phyloP scores from a whole-genome alignment of 2,113 vertebrate genomes.

The Cyanistes caeruleus region DNA sequence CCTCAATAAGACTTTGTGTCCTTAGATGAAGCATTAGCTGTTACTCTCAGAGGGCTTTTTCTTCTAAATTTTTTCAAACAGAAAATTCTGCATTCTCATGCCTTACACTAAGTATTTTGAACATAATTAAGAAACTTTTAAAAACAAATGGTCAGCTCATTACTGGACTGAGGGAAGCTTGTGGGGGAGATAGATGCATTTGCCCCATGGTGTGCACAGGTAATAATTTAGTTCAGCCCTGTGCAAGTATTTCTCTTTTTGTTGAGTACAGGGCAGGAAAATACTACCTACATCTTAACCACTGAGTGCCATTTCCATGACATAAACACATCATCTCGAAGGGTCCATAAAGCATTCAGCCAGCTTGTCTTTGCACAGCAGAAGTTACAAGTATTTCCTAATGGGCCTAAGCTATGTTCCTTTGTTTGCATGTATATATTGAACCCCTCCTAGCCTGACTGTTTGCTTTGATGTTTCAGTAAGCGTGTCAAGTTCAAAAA shows the following conservation, averaged over 20 bases:
- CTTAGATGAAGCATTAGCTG: not conserved
- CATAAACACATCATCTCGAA: not conserved
- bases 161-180: not conserved
- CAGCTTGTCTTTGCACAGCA: not conserved
- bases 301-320: not conserved
- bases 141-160: not conserved
- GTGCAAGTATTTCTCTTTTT: not conserved
- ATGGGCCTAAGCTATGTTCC: fast-evolving
- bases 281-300: not conserved
- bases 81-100: not conserved
- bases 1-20: not conserved
- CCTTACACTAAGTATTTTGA: not conserved
- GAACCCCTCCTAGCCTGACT: not conserved
- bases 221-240: not conserved
- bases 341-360: not conserved
- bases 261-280: not conserved
- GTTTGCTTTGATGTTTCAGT: not conserved
- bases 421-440: not conserved
- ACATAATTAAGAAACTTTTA: not conserved
- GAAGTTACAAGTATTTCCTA: not conserved
- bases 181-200: not conserved
- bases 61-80: not conserved
- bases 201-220: not conserved
- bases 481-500: not conserved
- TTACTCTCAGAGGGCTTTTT: not conserved